phyloP scores from a whole-genome alignment of 2,113 vertebrate genomes.

The Hippoglossus stenolepis region DNA sequence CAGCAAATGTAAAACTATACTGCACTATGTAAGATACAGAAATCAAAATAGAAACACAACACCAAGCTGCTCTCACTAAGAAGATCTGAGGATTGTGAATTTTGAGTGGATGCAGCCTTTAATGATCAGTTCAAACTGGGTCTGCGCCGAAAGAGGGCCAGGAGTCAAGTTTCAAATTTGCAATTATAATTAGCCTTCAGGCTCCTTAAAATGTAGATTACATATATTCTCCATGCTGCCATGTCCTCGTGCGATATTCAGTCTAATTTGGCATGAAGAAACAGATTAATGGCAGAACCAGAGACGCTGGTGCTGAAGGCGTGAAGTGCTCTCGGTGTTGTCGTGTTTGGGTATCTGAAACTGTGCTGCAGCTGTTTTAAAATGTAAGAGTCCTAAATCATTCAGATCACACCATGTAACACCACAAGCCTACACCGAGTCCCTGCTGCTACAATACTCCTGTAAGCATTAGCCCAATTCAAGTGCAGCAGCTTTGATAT shows the following conservation, averaged over 20 bases:
- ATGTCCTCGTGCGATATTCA: constrained; percentile 30
- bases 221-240: constrained; percentile 26
- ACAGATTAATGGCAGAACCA: constrained; percentile 32
- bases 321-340: constrained; percentile 18
- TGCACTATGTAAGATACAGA: background rate
- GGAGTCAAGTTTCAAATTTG: constrained; percentile 61
- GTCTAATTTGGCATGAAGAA: constrained; percentile 46
- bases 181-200: constrained; percentile 57
- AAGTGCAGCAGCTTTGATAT: constrained; percentile 21
- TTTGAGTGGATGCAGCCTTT: constrained; percentile 32
- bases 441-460: constrained; percentile 29
- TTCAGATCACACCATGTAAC: constrained; percentile 45
- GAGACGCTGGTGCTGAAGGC: constrained; percentile 7
- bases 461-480: constrained; percentile 24
- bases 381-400: constrained; percentile 51
- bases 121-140: constrained; percentile 44
- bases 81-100: background rate
- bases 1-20: background rate
- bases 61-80: background rate
- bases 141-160: constrained; percentile 37
- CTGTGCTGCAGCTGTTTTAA: constrained; percentile 47
- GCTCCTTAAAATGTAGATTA: constrained; percentile 57
- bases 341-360: constrained; percentile 32
- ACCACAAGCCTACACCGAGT: constrained; percentile 20
- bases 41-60: background rate